Evolutionary conservation across 2,888 invertebrate genomes (phyloP).

Genomic region (Chymomyza caudatula): DNA sequence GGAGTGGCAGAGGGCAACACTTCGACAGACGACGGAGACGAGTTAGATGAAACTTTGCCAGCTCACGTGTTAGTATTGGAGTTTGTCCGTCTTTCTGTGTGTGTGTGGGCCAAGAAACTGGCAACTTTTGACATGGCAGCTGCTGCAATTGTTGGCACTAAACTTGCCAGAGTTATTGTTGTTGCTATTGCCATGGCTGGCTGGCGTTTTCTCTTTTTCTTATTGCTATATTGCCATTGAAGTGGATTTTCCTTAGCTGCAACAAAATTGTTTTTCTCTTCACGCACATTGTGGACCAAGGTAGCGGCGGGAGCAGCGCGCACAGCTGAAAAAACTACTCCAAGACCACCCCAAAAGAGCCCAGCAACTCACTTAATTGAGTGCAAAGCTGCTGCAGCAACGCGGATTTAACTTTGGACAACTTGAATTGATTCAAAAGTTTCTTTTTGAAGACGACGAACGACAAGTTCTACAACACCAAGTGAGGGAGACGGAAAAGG

Average conservation of each 20-base stretch:
- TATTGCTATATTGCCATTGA: slow-evolving; percentile 38
- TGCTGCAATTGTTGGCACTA: slow-evolving; percentile 67
- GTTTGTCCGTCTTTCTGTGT: not conserved
- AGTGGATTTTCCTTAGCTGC: slow-evolving; percentile 57
- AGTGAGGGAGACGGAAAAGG: not conserved
- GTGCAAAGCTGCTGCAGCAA: slow-evolving; percentile 63
- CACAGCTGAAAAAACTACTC: slow-evolving; percentile 19
- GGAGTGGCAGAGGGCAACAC: slow-evolving; percentile 17
- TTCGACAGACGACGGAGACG: slow-evolving; percentile 15
- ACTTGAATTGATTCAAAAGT: slow-evolving; percentile 70
- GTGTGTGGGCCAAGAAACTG: slow-evolving; percentile 34
- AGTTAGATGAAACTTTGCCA: slow-evolving; percentile 47
- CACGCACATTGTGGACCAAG: not conserved
- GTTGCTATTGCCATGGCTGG: not conserved
- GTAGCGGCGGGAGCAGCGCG: slow-evolving; percentile 30
- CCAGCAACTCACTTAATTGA: slow-evolving; percentile 59
- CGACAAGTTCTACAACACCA: not conserved
- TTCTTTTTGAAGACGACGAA: slow-evolving; percentile 55
- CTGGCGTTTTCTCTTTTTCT: slow-evolving; percentile 5
- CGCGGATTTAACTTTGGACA: slow-evolving; percentile 66
- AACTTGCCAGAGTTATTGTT: slow-evolving; percentile 39
- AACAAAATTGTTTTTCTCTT: slow-evolving; percentile 61
- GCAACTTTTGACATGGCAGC: slow-evolving; percentile 70
- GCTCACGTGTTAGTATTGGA: slow-evolving; percentile 31
- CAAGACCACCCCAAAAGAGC: not conserved